A percentile compares a stretch with the other conserved stretches of the same genome.
Evolutionary conservation across 1,140 invertebrate genomes (phyloP).

Genomic region (Bombus waltoni): DNA sequence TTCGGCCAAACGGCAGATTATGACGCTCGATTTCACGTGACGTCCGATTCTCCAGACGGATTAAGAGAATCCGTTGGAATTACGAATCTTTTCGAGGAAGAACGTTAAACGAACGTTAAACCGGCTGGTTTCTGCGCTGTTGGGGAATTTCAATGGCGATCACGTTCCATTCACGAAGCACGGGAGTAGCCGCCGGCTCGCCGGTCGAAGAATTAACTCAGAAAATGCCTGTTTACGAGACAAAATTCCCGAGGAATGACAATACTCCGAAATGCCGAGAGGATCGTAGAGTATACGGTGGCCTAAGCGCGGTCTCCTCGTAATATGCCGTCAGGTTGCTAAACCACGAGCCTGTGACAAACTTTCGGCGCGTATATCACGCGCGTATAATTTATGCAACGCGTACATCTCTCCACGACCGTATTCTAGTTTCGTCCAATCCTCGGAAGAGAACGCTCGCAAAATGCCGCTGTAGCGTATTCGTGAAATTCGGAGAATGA

Average conservation of each 20-base stretch:
- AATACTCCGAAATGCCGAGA: neutral
- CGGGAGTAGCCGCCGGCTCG: constrained; percentile 35
- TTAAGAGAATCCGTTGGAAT: constrained; percentile 18
- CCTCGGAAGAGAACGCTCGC: neutral
- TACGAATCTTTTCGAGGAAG: neutral
- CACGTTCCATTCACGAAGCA: constrained; percentile 53
- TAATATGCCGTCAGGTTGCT: neutral
- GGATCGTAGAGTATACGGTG: too few relatives aligned
- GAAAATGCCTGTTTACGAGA: constrained; percentile 35
- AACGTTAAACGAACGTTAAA: constrained; percentile 5
- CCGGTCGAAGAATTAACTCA: constrained; percentile 38
- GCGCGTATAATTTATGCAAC: constrained; percentile 6
- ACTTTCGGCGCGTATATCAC: neutral
- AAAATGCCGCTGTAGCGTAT: neutral
- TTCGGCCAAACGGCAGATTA: neutral
- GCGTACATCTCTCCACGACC: too few relatives aligned
- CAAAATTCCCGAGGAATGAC: constrained; percentile 40
- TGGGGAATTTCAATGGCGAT: constrained; percentile 44
- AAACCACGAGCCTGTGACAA: constrained; percentile 11
- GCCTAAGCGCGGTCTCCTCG: too few relatives aligned
- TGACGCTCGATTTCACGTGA: constrained; percentile 30
- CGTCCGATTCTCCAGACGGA: constrained; percentile 8
- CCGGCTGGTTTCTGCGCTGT: neutral
- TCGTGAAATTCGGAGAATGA: constrained; percentile 30
- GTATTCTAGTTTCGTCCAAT: too few relatives aligned